Percentiles rank a stretch among this genome's conserved stretches.
phyloP scores from a whole-genome alignment of 37 sponge, comb jelly and placozoan species.

The Tethya wilhelma region DNA sequence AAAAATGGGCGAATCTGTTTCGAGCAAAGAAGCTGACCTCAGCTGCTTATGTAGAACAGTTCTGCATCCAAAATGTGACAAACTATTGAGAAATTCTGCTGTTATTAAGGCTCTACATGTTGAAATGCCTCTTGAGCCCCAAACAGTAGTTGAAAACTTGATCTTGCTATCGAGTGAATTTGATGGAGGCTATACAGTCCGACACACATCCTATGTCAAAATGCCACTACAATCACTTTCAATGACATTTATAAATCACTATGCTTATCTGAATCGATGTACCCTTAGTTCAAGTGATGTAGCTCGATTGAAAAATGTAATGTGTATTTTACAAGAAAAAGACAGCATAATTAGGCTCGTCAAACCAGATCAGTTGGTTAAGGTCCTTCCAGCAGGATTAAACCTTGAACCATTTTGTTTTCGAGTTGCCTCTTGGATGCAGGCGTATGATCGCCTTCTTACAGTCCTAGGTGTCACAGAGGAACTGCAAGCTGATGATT shows the following conservation, averaged over 20 bases:
- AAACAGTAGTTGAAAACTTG: constrained; percentile 35
- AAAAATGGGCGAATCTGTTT: constrained; percentile 27
- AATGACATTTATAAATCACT: constrained; percentile 21
- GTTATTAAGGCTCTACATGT: background rate
- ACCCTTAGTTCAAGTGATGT: too few relatives aligned
- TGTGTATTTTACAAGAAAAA: too few relatives aligned
- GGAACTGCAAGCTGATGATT: constrained; percentile 16
- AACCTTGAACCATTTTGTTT: constrained; percentile 39
- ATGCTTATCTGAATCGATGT: constrained; percentile 8
- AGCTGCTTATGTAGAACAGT: constrained; percentile 8
- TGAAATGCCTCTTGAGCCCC: constrained; percentile 10
- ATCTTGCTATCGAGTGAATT: background rate
- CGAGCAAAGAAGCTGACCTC: background rate
- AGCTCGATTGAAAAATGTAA: too few relatives aligned
- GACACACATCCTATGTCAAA: background rate
- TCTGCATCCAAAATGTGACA: constrained; percentile 18
- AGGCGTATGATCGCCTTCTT: background rate
- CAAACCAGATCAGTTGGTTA: constrained; percentile 30
- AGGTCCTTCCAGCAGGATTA: background rate
- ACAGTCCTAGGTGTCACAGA: background rate
- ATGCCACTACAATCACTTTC: background rate
- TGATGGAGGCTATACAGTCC: background rate
- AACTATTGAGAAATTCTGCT: background rate
- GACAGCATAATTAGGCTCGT: constrained; percentile 1
- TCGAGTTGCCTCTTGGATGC: constrained; percentile 20